Conservation (phyloP, 2,113 vertebrate species). For the Garra rufa region DNA sequence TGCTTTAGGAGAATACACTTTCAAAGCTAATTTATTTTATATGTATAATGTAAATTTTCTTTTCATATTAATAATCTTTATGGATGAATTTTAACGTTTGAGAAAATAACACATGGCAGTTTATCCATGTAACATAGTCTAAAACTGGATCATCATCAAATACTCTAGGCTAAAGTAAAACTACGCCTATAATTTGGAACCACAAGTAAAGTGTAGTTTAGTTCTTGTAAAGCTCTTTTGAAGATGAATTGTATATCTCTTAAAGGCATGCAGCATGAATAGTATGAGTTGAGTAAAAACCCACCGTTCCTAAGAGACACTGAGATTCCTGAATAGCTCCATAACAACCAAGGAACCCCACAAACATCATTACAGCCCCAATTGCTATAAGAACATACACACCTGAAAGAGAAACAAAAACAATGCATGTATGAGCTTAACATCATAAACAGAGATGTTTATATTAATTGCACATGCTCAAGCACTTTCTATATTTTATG, state of each 20-base stretch:
- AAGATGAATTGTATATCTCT: not conserved
- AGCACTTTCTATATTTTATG: not conserved
- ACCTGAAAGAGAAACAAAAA: slow-evolving; percentile 72
- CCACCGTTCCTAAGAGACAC: slow-evolving; percentile 95
- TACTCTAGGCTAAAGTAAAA: not conserved
- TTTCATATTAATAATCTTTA: no score
- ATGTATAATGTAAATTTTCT: no score
- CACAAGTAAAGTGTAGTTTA: not conserved
- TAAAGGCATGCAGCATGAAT: not conserved
- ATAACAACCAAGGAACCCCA: slow-evolving; percentile 96
- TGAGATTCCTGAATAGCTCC: slow-evolving; percentile 98
- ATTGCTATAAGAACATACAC: slow-evolving; percentile 96
- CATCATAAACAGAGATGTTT: not conserved
- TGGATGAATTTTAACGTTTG: no score
- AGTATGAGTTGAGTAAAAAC: slow-evolving; percentile 45
- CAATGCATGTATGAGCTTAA: not conserved
- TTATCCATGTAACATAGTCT: no score
- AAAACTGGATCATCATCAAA: not conserved
- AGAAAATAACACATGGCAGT: no score
- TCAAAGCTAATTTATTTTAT: not conserved
- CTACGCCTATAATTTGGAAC: not conserved
- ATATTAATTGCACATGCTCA: not conserved
- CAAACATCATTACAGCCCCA: slow-evolving; percentile 97
- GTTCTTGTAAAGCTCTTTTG: not conserved
- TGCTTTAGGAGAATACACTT: not conserved